Evolutionary conservation across 2,888 invertebrate species (phyloP), one percentile per base, ranked within the genome.

Genomic region (Sarcophaga rosellei): DNA sequence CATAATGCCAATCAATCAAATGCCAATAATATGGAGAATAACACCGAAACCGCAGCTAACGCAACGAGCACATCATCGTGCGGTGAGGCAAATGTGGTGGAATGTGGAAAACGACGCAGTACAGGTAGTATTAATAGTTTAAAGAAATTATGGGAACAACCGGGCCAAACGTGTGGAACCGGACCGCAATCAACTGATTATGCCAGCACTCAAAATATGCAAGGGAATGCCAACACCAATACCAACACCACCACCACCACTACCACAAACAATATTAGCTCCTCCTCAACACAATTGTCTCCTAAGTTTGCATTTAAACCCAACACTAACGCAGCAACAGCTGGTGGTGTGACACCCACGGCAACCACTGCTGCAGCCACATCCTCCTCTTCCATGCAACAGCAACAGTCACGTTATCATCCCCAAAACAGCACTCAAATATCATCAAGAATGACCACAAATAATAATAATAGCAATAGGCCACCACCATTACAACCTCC

Each of bases 121-220:
- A 98, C 98, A 72, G 98, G 98, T 87, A 97, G 97, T 94, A 98
- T 98, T 91, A 97, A 96, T 92, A 98, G 97, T 93, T 94, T 98
- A 90, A 98, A 98, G 93, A 97, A 97, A 93, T 94, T 98, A 87
- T 98, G 98, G 98, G 98, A 98, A 93, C 96, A 96, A 88, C 97
- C 96, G 91, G 96, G 96, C 44, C 87, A 88, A 69, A 81, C 84
- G 15, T 88, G 88, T 78, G 92, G 91, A 66, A 88, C 88, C 70
- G 92, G 91, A 69, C 79, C 83, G 85, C 87, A 88, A 84, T 61
- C 80, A 61, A 25, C 66, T 10, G 86, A 86, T 72, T 87, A 87
- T 82, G 87, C 87, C 61, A 82, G 81, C 68, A 82, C 85, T 73
- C 84, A 84, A 83, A 85, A 72, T 84, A 91, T 62, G 93, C 93